Percentiles rank a stretch among this genome's conserved stretches.
These are phyloP conservation scores for Pygoscelis adeliae DNA, from an alignment of 2,113 vertebrate species.

Conservation along the genomic window DNA sequence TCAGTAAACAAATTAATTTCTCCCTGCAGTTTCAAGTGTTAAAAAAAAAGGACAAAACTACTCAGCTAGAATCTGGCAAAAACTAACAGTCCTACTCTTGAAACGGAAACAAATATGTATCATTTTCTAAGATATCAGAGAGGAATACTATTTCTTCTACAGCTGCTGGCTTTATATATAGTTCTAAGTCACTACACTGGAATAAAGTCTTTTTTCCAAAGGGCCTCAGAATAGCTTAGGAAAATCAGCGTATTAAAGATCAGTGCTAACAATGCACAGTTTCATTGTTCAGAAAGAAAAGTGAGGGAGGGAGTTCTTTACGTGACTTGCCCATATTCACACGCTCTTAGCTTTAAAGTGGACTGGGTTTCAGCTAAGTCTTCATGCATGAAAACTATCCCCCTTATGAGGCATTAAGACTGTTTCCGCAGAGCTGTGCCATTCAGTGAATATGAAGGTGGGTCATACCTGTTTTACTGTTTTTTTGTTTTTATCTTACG, in stretches of 20 bases:
- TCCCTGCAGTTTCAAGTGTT: not conserved
- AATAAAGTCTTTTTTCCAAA: not conserved
- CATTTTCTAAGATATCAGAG: not conserved
- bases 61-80: not conserved
- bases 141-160: not conserved
- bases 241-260: not conserved
- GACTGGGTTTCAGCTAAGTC: not conserved
- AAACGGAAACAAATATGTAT: not conserved
- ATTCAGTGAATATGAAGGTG: not conserved
- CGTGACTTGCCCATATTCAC: not conserved
- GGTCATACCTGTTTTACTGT: not conserved
- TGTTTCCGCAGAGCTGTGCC: not conserved
- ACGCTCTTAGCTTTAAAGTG: not conserved
- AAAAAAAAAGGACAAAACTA: not conserved
- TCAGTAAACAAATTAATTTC: not conserved
- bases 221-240: not conserved
- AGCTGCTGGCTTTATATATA: not conserved
- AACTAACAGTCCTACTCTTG: not conserved
- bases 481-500: not conserved
- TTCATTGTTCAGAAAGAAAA: not conserved
- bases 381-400: not conserved
- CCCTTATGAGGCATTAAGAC: rapidly evolving
- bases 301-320: not conserved
- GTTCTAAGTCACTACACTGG: not conserved
- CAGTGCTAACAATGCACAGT: not conserved